A percentile compares a stretch with the other conserved stretches of the same genome.
Conservation (phyloP, 1,140 invertebrate genomes). For the Asobara japonica region DNA sequence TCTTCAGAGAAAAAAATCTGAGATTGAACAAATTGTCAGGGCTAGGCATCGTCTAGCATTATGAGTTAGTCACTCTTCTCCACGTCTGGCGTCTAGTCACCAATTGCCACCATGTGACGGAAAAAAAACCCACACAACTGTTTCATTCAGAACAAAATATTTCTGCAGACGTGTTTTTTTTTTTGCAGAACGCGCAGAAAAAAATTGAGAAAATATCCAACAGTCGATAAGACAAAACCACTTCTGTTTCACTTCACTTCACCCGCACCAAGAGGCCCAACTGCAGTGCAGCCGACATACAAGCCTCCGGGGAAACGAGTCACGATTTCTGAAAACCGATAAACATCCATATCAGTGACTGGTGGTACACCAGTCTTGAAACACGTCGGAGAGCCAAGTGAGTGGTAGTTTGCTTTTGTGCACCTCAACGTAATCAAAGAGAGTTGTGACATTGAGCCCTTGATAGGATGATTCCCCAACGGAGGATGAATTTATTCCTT, state of each 20-base stretch:
- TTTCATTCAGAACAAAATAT: slow-evolving; percentile 2
- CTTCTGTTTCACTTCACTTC: not conserved
- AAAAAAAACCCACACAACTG: not conserved
- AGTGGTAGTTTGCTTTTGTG: slow-evolving; percentile 12
- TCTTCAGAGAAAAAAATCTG: not conserved
- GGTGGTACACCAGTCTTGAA: not conserved
- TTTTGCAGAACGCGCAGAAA: not conserved
- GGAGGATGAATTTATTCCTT: not conserved
- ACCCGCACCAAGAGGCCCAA: not conserved
- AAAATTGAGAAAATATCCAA: not conserved
- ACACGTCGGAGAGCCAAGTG: not conserved
- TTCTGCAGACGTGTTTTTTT: not conserved
- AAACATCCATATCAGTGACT: slow-evolving; percentile 14
- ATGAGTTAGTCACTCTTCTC: not conserved
- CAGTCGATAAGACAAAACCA: not conserved
- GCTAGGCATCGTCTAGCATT: too few species aligned
- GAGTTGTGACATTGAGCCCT: not conserved
- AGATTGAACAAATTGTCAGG: not conserved
- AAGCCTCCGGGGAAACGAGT: slow-evolving; percentile 5
- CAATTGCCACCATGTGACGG: not conserved
- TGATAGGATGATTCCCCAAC: not conserved
- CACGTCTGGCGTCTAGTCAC: slow-evolving; percentile 1
- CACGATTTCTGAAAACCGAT: slow-evolving; percentile 21
- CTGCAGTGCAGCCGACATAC: not conserved
- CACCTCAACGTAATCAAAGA: not conserved